These are phyloP conservation scores for Cerceris rybyensis DNA, from an alignment of 2,888 invertebrate species.

Conservation along the genomic window DNA sequence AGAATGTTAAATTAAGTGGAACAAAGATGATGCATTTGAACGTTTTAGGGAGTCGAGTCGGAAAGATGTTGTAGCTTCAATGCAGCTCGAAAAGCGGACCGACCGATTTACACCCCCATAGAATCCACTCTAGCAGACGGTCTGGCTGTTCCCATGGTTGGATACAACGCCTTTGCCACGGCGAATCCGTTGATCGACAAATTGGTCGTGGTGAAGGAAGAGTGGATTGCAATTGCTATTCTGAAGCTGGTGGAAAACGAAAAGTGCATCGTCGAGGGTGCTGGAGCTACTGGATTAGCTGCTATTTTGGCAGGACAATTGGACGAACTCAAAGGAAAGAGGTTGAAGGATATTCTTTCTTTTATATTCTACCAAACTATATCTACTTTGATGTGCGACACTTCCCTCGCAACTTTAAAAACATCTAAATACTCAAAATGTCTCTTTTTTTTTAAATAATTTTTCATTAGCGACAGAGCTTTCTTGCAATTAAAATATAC, in stretches of 20 bases:
- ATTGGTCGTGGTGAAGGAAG: constrained; percentile 91
- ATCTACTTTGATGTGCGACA: no score
- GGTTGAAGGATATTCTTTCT: constrained; percentile 81
- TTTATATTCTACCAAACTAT: no score
- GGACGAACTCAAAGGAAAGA: constrained; percentile 91
- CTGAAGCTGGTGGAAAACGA: constrained; percentile 90
- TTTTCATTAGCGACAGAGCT: no score
- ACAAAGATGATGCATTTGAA: no score
- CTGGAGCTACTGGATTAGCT: constrained; percentile 93
- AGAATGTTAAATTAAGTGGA: no score
- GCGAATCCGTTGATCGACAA: constrained; percentile 89
- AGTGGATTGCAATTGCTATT: constrained; percentile 92
- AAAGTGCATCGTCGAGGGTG: constrained; percentile 96
- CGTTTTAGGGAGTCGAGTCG: constrained; percentile 92
- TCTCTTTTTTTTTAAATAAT: no score
- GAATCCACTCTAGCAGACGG: constrained; percentile 93
- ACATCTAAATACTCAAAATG: no score
- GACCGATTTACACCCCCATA: constrained; percentile 87
- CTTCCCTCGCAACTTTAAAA: no score
- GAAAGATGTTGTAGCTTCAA: constrained; percentile 95
- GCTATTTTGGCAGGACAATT: constrained; percentile 92
- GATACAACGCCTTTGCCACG: constrained; percentile 92
- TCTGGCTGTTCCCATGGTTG: constrained; percentile 93
- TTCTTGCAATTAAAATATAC: no score
- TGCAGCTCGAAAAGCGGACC: constrained; percentile 87